Evolutionary conservation across 2,113 vertebrate species (phyloP), one percentile per base, ranked within the genome.

Genomic region (Platichthys flesus): DNA sequence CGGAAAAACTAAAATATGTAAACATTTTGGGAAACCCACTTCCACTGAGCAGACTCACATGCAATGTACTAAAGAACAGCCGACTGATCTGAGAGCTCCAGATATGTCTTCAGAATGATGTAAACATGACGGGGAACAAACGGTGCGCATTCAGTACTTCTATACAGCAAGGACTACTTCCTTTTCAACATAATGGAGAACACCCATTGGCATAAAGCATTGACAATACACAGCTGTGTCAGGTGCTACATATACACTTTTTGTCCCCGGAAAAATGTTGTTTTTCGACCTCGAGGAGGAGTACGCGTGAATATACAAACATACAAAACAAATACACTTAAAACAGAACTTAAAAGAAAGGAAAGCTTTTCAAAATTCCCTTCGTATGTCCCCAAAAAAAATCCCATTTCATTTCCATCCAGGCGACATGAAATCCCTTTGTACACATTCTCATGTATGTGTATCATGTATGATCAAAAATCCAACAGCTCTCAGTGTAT

Each of bases 221-320:
- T 54, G 70, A 81, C 68, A 72, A 75, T 67, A 76, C 74, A 79
- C 72, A 78, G 74, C 66, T 69, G 74, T 70, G 26, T 77, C 70
- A 75, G 73, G 56, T 83, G 86, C 85, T 88, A 91, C 84, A 84
- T 61, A n/a, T 65, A 83, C 68, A 62, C 9, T 20, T 52, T 9
- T 54, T 63, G 26, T 64, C 21, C 54, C 42, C 18, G 61, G 64
- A 74, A n/a, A 62, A 35, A 9, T 42, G 42, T 71, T 51, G 45
- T 28, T 54, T 31, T 54, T 62, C 21, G 54, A 75, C 68, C 24
- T 73, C 21, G 35, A 31, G 31, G 64, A 15, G 61, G 58, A 31
- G 52, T 42, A 52, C 61, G 57, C 3, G 21, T 52, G 71, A 49
- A 26, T 77, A 24, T 67, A 63, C 42, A 64, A 84, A 62, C 45